Evolutionary conservation across 2,888 invertebrate species (phyloP).

Genomic region (Chrysodeixis includens): DNA sequence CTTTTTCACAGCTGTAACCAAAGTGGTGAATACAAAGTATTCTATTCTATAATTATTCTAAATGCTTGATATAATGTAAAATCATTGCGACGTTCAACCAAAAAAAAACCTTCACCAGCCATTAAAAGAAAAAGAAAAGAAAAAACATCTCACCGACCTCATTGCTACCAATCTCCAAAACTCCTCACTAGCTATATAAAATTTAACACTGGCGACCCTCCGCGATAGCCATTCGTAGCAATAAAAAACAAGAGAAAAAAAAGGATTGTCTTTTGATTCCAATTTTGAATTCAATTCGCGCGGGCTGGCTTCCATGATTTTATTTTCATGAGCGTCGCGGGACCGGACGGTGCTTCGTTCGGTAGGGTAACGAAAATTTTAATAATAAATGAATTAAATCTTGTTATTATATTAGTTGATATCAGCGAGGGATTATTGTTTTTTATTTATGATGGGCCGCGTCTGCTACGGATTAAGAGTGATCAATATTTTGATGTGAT

Average conservation of each 20-base stretch:
- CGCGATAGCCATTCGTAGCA: constrained; percentile 78
- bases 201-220: constrained; percentile 80
- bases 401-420: constrained; percentile 73
- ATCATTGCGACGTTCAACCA: no score
- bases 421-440: constrained; percentile 69
- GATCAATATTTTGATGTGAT: constrained; percentile 55
- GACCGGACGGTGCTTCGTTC: constrained; percentile 53
- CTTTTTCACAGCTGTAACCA: no score
- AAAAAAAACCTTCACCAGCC: neutral
- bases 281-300: constrained; percentile 88
- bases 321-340: constrained; percentile 87
- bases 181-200: constrained; percentile 76
- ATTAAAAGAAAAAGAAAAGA: constrained; percentile 22
- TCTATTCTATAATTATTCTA: no score
- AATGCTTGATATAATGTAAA: no score
- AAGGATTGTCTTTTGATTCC: constrained; percentile 87
- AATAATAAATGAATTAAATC: constrained; percentile 81
- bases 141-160: constrained; percentile 44
- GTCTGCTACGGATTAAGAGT: constrained; percentile 52
- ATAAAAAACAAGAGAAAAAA: constrained; percentile 78
- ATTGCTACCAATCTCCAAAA: constrained; percentile 58
- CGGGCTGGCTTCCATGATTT: constrained; percentile 86
- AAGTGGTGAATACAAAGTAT: no score
- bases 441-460: constrained; percentile 60
- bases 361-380: constrained; percentile 72